Percentiles rank a stretch among this genome's conserved stretches.
Evolutionary conservation across 2,888 invertebrate genomes (phyloP).

Genomic region (Cancer borealis): DNA sequence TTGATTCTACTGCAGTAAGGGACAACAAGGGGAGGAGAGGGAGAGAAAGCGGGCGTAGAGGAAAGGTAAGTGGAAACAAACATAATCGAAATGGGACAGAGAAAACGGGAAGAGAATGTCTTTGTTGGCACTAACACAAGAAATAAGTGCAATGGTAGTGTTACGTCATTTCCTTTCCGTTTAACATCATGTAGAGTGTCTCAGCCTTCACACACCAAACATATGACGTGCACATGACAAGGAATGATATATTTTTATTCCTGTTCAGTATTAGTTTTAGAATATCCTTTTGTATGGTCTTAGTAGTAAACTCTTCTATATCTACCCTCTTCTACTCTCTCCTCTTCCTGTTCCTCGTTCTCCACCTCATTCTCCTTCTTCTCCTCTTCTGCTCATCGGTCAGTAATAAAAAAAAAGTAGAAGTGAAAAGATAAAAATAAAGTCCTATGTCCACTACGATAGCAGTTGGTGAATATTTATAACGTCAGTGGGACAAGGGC

Average conservation of each 20-base stretch:
- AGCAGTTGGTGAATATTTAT: slow-evolving; percentile 70
- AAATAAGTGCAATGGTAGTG: neutral
- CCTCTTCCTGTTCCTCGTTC: neutral
- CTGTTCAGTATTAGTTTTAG: neutral
- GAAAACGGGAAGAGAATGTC: neutral
- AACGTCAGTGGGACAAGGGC: slow-evolving; percentile 58
- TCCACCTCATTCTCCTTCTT: neutral
- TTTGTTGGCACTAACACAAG: slow-evolving; percentile 13
- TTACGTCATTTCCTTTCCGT: neutral
- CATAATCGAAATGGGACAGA: neutral
- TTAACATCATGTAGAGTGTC: neutral
- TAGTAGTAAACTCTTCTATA: neutral
- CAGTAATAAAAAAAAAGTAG: neutral
- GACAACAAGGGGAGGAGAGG: neutral
- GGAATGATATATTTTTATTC: neutral
- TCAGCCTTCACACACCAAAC: neutral
- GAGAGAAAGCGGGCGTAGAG: neutral
- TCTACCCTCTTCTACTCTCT: neutral
- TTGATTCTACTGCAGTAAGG: slow-evolving; percentile 31
- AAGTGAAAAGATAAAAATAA: slow-evolving; percentile 44
- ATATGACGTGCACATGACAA: neutral
- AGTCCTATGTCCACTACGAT: slow-evolving; percentile 66
- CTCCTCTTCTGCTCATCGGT: slow-evolving; percentile 4
- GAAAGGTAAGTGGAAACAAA: neutral
- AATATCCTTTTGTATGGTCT: neutral